These are phyloP conservation scores for Nothoprocta perdicaria DNA, from an alignment of 2,113 vertebrate species.

Conservation along the genomic window DNA sequence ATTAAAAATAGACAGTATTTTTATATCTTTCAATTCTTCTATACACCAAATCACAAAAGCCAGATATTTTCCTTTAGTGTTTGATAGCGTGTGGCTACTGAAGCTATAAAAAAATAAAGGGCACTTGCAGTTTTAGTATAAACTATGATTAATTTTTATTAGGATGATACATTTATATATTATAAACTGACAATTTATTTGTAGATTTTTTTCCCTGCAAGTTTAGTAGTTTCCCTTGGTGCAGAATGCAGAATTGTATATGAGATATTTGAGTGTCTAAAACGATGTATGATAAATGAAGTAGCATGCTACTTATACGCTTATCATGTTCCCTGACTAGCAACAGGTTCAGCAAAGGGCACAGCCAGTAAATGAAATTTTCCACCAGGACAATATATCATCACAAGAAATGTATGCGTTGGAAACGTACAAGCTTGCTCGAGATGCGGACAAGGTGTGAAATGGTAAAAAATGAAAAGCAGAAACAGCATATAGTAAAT, in stretches of 20 bases:
- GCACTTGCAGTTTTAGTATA: constrained; percentile 59
- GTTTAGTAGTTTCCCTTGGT: constrained; percentile 83
- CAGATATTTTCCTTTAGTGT: constrained; percentile 65
- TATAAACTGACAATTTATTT: constrained; percentile 83
- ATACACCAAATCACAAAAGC: constrained; percentile 66
- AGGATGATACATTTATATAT: constrained; percentile 77
- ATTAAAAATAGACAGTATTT: constrained; percentile 74
- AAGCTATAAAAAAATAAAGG: constrained; percentile 60
- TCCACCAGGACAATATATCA: constrained; percentile 99
- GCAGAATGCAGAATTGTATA: constrained; percentile 89
- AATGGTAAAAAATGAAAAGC: constrained; percentile 88
- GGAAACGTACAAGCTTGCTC: constrained; percentile 91
- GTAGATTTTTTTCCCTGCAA: constrained; percentile 78
- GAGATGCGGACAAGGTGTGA: constrained; percentile 90
- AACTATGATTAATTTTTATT: constrained; percentile 80
- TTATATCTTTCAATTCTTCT: constrained; percentile 70
- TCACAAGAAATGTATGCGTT: constrained; percentile 94
- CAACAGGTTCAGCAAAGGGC: constrained; percentile 99
- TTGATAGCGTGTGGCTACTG: constrained; percentile 68
- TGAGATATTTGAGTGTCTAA: constrained; percentile 95
- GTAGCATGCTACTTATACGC: constrained; percentile 96
- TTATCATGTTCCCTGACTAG: constrained; percentile 98
- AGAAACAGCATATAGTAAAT: constrained; percentile 82
- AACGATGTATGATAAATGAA: constrained; percentile 99
- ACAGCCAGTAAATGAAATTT: constrained; percentile 99